phyloP scores from a whole-genome alignment of 1,140 invertebrate species.

The Drosophila rhopaloa region DNA sequence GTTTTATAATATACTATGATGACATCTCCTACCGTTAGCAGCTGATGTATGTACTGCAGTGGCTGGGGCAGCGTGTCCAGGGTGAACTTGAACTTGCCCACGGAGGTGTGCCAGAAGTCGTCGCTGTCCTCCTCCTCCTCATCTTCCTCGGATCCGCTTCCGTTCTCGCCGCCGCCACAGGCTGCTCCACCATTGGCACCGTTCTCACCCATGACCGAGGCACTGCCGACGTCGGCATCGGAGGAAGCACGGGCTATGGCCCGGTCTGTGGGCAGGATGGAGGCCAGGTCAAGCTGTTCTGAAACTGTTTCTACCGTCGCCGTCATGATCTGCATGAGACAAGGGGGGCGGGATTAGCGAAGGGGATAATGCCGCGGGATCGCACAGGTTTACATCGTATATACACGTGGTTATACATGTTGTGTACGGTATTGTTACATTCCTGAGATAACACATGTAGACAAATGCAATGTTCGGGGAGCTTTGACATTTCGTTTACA shows the following conservation, averaged over 20 bases:
- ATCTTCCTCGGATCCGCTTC: slow-evolving; percentile 88
- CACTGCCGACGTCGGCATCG: slow-evolving; percentile 91
- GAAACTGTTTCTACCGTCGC: slow-evolving; percentile 96
- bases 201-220: slow-evolving; percentile 86
- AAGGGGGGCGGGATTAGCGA: slow-evolving; percentile 31
- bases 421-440: slow-evolving; percentile 57
- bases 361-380: background rate
- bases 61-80: slow-evolving; percentile 96
- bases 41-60: slow-evolving; percentile 95
- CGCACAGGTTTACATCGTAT: slow-evolving; percentile 49
- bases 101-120: slow-evolving; percentile 95
- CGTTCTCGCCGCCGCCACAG: slow-evolving; percentile 85
- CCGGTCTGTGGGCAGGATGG: slow-evolving; percentile 92
- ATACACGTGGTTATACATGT: slow-evolving; percentile 56
- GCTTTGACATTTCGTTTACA: slow-evolving; percentile 39
- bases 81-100: slow-evolving; percentile 95
- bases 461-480: slow-evolving; percentile 60
- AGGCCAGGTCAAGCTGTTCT: slow-evolving; percentile 92
- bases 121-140: slow-evolving; percentile 90
- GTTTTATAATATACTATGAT: too few relatives aligned
- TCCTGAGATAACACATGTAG: slow-evolving; percentile 69
- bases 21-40: slow-evolving; percentile 90
- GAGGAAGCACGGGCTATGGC: slow-evolving; percentile 94
- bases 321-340: slow-evolving; percentile 92
- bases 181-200: slow-evolving; percentile 71